Evolutionary conservation across 2,113 vertebrate species (phyloP).

Genomic region (Sus scrofa): T2T-Sscrofa CM000812.6:19546001-19546500

Average conservation of each 20-base stretch:
- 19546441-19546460: no score
- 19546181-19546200: constrained; percentile 1
- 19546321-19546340: neutral
- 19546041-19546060: no score
- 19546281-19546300: constrained; percentile 5
- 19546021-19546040: no score
- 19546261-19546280: neutral
- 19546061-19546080: no score
- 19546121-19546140: no score
- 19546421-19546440: neutral
- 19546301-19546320: neutral
- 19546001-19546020: no score
- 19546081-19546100: no score
- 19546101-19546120: no score
- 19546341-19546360: neutral
- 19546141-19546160: neutral
- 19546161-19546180: neutral
- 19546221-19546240: neutral
- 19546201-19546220: neutral
- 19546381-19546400: neutral
- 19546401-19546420: neutral
- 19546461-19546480: neutral
- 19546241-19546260: constrained; percentile 38
- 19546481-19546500: neutral
- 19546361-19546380: neutral